Evolutionary conservation across 2,797 vertebrate genomes (phyloP), one percentile per base, ranked within the genome.

Genomic region (Labeo calbasu): DNA sequence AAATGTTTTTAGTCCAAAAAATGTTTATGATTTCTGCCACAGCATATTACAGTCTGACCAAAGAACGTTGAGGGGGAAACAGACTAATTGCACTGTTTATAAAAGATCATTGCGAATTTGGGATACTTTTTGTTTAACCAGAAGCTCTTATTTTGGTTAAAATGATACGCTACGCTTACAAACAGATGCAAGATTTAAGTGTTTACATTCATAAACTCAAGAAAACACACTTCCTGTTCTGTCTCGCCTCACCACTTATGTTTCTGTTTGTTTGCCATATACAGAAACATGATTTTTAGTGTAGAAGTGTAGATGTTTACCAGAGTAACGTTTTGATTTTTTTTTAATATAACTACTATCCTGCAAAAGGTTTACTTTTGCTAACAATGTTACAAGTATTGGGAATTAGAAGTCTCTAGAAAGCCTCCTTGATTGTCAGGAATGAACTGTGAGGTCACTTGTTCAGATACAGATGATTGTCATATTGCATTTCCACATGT

Each of bases 21-120:
- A 89, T 91, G 87, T 92, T 92, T 92, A 88, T 83, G 79, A 91
- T 87, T 91, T 85, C 86, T 92, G 88, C 87, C 89, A 87, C 75
- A 86, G 80, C 71, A 75, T 86, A 91, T 93, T 88, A 91, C 51
- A 80, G 50, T 46, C 77, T 80, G 19, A 19, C 77, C 32, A 51
- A 86, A 85, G 84, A 88, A 87, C 70, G 75, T 82, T 72, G 69
- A 89, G 83, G 78, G 87, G 89, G 66, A 90, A 90, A 90, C 88
- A 48, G 85, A 61, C 85, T 91, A 92, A 92, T 92, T 91, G 85
- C 71, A 73, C 88, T 92, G 89, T 91, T 92, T 91, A 87, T 87
- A 69, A 90, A 88, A 25, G 88, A 89, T 88, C 70, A 77, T 65
- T 84, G 55, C 66, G 71, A 73, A 88, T 85, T 90, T 87, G 72